A percentile compares a stretch with the other conserved stretches of the same genome.
These are phyloP conservation scores for Onychorhynchus coronatus DNA, from an alignment of 2,113 vertebrate genomes.

Conservation along the genomic window DNA sequence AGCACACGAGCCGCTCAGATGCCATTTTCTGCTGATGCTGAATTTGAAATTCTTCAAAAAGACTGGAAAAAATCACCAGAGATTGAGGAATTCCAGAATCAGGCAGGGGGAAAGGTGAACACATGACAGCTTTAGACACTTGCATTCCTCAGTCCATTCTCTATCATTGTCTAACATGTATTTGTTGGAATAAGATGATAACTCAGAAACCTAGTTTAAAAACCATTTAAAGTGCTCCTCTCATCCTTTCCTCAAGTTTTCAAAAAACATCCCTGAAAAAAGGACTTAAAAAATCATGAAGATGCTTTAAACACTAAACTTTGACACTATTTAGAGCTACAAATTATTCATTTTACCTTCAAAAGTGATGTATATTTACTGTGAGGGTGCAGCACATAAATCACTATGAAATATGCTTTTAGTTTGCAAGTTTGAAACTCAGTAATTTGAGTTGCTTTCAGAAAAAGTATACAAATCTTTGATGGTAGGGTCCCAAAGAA, in stretches of 20 bases:
- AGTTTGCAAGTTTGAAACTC: neutral
- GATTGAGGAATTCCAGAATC: neutral
- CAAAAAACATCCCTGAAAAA: neutral
- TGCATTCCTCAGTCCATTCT: neutral
- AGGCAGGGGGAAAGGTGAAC: neutral
- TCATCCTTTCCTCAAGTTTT: neutral
- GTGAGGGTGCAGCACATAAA: neutral
- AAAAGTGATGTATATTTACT: neutral
- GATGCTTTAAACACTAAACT: neutral
- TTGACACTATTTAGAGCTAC: neutral
- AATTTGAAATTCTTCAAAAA: neutral
- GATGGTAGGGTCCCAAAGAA: neutral
- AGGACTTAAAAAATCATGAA: neutral
- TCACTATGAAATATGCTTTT: neutral
- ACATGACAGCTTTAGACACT: neutral
- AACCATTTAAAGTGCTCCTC: neutral
- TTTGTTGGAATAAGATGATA: neutral
- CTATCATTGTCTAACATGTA: neutral
- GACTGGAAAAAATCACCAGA: neutral
- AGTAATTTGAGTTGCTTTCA: neutral
- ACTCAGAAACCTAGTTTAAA: neutral
- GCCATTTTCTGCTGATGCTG: neutral
- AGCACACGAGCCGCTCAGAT: rapidly evolving
- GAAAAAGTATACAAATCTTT: neutral
- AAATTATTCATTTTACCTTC: slow-evolving; percentile 8